Base-by-base conservation (phyloP, 2,888 invertebrate species). In the Ectemnius cavifrons region DNA sequence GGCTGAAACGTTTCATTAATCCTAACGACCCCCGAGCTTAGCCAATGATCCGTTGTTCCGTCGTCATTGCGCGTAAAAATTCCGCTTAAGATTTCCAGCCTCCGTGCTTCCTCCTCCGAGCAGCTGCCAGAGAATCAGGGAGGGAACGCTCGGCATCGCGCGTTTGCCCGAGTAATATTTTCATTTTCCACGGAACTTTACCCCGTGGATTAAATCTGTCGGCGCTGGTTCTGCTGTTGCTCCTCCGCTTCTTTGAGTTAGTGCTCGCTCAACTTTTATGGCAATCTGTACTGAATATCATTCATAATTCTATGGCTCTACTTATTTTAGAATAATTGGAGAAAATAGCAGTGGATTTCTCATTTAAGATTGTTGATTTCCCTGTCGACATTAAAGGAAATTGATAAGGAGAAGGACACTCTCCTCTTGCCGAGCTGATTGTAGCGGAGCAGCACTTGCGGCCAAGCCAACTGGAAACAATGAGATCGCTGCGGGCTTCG, bases 381-480 rank as follows among this genome's bases (percentile, higher is more conserved):
- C 64, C 75, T 65, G 76, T 68, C 23, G 23, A 23, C 23, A 23
- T 23, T 23, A 67, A 78, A 78, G 52, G 1, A 37, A 37, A 52
- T 82, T 86, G 84, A 84, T 82, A 82, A 86, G 83, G 83, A 80
- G 83, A 66, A 72, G 76, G 80, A 77, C 71, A 75, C 68, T 73
- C 62, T 65, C 49, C 67, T 67, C 67, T 68, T 64, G 71, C 27
- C 72, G 46, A 27, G 62, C 66, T 65, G 69, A 71, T 73, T 75
- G 77, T 67, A 64, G 73, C 52, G 58, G 71, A 76, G 58, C 62
- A 76, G 58, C 63, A 80, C 67, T 83, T 76, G 75, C 80, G 83
- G 85, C 77, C 85, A 37, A 11, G 37, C 11, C 84, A 79, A 84
- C 86, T 80, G 87, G 89, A 87, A 89, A 89, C 88, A 87, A 87